Evolutionary conservation across 1,140 invertebrate genomes (phyloP), one percentile per base, ranked within the genome.

Genomic region (Monochamus saltuarius): DNA sequence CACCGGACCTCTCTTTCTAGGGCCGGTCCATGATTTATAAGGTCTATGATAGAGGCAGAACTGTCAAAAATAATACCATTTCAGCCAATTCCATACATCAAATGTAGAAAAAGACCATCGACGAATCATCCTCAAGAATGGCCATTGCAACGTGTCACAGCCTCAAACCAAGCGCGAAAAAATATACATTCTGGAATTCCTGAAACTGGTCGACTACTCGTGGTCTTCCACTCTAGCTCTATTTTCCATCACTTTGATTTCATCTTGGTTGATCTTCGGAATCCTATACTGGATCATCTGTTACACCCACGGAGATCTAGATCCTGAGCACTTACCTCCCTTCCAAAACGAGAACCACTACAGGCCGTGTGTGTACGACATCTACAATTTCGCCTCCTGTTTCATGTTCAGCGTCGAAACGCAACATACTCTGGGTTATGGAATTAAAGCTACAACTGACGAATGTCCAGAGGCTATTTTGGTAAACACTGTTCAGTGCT

Each of bases 401-500:
- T 94, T 95, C 74, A 79, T 96, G 37, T 97, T 95, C 82, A 93
- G 90, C 70, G 89, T 96, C 68, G 93, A 95, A 78, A 95, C 92
- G 0, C 93, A 95, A 73, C 91, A 94, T 71, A 95, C 92, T 0
- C 94, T 95, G 61, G 92, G 92, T 29, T 84, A 83, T 61, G 83
- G 83, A 6, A 79, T 75, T 7, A 78, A 89, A 9, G 82, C 84
- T 60, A 95, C 93, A 0, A 96, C 94, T 0, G 94, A 97, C 72
- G 90, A 97, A 73, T 99, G 97, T 75, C 91, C 94, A 0, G 92
- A 97, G 75, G 95, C 94, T 0, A 92, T 99, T 61, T 90, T 98
- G 65, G 87, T 98, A 39, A 95, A 99, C 91, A 97, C 95, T 73
- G 81, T 98, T 39, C 97, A 99, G 77, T 97, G 94, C 66, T 95